Evolutionary conservation across 2,113 vertebrate genomes (phyloP).

Genomic region (Phyllostomus discolor): DNA sequence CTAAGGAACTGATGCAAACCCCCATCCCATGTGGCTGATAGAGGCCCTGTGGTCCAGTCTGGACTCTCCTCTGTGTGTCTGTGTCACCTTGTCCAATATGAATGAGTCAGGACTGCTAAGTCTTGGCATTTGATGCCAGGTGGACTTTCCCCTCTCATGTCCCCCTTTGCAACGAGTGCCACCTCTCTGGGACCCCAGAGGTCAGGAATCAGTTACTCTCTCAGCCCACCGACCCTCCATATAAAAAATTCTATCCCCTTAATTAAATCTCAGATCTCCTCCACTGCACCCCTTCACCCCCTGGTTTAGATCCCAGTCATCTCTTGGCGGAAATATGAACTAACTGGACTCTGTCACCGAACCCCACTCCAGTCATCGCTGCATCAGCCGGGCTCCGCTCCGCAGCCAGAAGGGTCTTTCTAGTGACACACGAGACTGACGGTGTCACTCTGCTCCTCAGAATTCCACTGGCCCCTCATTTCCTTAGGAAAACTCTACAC

Average conservation of each 20-base stretch:
- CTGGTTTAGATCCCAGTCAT: not conserved
- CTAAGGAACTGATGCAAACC: not conserved
- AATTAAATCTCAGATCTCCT: not conserved
- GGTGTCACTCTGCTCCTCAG: not conserved
- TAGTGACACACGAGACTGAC: not conserved
- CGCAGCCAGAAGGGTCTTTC: not conserved
- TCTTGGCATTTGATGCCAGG: not conserved
- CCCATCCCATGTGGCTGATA: not conserved
- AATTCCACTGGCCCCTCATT: not conserved
- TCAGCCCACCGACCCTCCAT: not conserved
- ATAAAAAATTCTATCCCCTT: not conserved
- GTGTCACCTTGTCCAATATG: not conserved
- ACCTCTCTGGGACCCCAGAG: not conserved
- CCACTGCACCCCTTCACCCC: too few species aligned
- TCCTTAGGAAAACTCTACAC: not conserved
- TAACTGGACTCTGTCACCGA: not conserved
- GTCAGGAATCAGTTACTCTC: not conserved
- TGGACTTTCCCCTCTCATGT: not conserved
- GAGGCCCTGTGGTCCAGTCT: not conserved
- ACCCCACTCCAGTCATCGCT: not conserved
- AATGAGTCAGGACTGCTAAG: not conserved
- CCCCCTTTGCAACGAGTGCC: not conserved
- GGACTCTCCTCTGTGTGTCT: not conserved
- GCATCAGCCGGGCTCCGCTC: not conserved
- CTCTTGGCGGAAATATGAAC: not conserved